Evolutionary conservation across 2,888 invertebrate species (phyloP), one percentile per base, ranked within the genome.

Genomic region (Emesis castigata): DNA sequence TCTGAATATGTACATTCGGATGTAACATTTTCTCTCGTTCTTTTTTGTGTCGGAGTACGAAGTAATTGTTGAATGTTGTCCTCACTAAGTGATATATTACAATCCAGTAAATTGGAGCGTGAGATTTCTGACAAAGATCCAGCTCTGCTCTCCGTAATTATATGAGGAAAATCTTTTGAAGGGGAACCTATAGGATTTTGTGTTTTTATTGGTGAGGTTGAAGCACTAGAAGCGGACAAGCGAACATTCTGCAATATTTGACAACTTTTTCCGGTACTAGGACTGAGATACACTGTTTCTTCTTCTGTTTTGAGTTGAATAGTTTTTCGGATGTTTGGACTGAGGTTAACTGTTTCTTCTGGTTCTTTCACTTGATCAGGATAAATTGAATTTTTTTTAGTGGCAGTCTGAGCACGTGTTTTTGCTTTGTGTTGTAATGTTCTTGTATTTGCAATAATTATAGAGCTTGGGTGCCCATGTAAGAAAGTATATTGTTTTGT

Each of bases 31-130:
- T 64, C 48, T 44, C 65, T 73, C 53, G 44, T 26, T 73, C 72
- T 73, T 75, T 73, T 79, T 79, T 79, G 79, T 79, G 61, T 69
- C 73, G 73, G 79, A 69, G 78, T 78, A 66, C 53, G 74, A 74
- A 78, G 78, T 71, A 78, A 61, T 78, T 78, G 65, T 68, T 78
- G 65, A 66, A 79, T 79, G 69, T 76, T 69, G 73, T 62, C 74
- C 80, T 80, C 77, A 80, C 68, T 81, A 80, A 77, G 77, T 68
- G 80, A 79, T 79, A 81, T 73, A 80, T 79, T 68, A 73, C 80
- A 80, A 70, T 83, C 77, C 73, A 83, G 79, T 80, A 83, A 83
- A 83, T 83, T 83, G 77, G 79, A 83, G 83, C 81, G 74, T 79
- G 77, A 77, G 69, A 81, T 83, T 79, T 83, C 83, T 81, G 80